Conservation (phyloP, 2,888 invertebrate genomes). For the Oxytorus armatus region DNA sequence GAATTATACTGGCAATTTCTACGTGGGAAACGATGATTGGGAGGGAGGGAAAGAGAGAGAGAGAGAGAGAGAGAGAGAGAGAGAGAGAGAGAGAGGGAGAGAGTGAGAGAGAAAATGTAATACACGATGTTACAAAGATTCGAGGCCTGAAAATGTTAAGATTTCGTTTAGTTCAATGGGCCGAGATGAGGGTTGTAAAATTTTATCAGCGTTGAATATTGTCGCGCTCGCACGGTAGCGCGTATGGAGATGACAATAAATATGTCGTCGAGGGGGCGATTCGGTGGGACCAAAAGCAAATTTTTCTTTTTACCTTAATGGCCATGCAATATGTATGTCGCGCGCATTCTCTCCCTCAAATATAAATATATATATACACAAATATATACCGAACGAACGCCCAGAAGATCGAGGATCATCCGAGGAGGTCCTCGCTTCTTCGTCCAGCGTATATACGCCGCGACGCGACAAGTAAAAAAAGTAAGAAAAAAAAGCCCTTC, state of each 20-base stretch:
- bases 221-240: slow-evolving; percentile 76
- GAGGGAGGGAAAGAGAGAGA: background rate
- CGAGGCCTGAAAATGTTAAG: slow-evolving; percentile 18
- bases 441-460: slow-evolving; percentile 36
- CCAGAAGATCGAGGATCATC: slow-evolving; percentile 39
- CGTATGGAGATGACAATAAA: slow-evolving; percentile 81
- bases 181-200: slow-evolving; percentile 57
- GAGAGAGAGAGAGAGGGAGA: background rate
- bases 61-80: slow-evolving; percentile 7
- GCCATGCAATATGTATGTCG: slow-evolving; percentile 82
- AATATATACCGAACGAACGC: background rate
- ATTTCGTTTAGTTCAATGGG: slow-evolving; percentile 36
- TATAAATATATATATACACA: slow-evolving; percentile 25
- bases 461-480: slow-evolving; percentile 37
- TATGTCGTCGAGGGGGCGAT: slow-evolving; percentile 75
- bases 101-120: background rate
- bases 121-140: background rate
- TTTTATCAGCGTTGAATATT: slow-evolving; percentile 62
- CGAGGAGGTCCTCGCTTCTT: slow-evolving; percentile 66
- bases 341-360: slow-evolving; percentile 74
- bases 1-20: too few relatives aligned
- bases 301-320: slow-evolving; percentile 20
- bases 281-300: slow-evolving; percentile 70
- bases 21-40: background rate
- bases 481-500: slow-evolving; percentile 30